Conservation (phyloP, 1,140 invertebrate genomes). For the Trialeurodes vaporariorum region DNA sequence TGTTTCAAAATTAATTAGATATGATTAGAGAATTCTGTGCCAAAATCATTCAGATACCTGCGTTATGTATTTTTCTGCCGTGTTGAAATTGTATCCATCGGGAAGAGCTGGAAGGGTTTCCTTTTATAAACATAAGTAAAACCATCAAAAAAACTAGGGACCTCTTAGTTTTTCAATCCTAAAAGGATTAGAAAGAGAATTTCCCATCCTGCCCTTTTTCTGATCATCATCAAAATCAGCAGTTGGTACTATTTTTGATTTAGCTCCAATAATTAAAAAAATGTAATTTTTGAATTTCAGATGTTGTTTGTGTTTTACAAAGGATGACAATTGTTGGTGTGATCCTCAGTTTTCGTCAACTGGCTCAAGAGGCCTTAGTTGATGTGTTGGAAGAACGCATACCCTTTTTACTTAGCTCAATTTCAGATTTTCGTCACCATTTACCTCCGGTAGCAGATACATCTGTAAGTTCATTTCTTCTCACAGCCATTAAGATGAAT, state of each 20-base stretch:
- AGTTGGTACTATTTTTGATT: too few species aligned
- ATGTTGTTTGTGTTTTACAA: slow-evolving; percentile 88
- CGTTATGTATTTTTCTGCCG: too few species aligned
- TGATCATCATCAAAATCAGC: too few species aligned
- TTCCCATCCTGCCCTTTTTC: too few species aligned
- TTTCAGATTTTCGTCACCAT: slow-evolving; percentile 89
- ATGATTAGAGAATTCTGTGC: too few species aligned
- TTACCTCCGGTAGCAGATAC: slow-evolving; percentile 72
- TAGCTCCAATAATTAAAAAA: too few species aligned
- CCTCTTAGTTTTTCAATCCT: background rate
- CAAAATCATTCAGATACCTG: too few species aligned
- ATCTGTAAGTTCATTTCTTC: slow-evolving; percentile 1
- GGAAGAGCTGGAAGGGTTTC: too few species aligned
- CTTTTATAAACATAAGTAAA: background rate
- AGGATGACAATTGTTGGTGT: slow-evolving; percentile 97
- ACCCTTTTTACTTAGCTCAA: slow-evolving; percentile 91
- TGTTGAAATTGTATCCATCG: too few species aligned
- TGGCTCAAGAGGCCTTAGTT: slow-evolving; percentile 84
- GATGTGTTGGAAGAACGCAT: slow-evolving; percentile 90
- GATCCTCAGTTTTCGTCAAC: slow-evolving; percentile 85
- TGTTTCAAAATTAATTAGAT: too few species aligned
- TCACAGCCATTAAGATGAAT: background rate
- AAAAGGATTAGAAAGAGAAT: too few species aligned
- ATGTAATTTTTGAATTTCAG: slow-evolving; percentile 32
- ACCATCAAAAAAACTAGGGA: background rate